Evolutionary conservation across 1,140 invertebrate species (phyloP).

Genomic region (Anastatus disparis): DNA sequence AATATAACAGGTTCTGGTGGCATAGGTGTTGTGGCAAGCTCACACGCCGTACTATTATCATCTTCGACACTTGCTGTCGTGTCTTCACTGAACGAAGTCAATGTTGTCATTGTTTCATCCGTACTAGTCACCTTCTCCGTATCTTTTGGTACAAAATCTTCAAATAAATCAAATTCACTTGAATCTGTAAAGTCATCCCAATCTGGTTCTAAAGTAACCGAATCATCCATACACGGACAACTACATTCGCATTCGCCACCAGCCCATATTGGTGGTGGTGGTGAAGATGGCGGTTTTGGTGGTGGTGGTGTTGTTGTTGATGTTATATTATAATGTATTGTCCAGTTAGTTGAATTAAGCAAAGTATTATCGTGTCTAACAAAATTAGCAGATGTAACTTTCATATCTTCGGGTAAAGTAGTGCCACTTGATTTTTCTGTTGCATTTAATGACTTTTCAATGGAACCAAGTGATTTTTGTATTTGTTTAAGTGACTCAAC

Average conservation of each 20-base stretch:
- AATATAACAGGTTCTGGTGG: constrained; percentile 77
- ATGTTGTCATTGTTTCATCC: constrained; percentile 20
- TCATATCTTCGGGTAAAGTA: too few relatives aligned
- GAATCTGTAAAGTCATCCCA: neutral
- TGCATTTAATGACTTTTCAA: constrained; percentile 46
- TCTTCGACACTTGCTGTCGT: constrained; percentile 20
- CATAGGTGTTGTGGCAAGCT: constrained; percentile 62
- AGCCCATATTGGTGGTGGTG: constrained; percentile 57
- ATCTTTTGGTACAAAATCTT: constrained; percentile 13
- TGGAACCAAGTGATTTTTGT: constrained; percentile 15
- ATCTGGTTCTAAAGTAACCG: constrained; percentile 51
- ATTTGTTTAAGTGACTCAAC: constrained; percentile 24
- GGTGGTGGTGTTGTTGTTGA: too few relatives aligned
- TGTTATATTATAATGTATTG: too few relatives aligned
- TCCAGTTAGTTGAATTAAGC: too few relatives aligned
- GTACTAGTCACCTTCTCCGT: neutral
- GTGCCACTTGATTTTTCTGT: neutral
- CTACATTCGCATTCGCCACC: constrained; percentile 81
- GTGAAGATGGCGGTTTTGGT: constrained; percentile 49
- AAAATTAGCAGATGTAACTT: too few relatives aligned
- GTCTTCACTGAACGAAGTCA: constrained; percentile 38
- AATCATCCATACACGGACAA: constrained; percentile 71
- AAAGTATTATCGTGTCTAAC: neutral
- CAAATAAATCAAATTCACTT: constrained; percentile 8
- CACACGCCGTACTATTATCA: neutral